These are phyloP conservation scores for Phyto melanocephala DNA, from an alignment of 2,888 invertebrate genomes.

Conservation along the genomic window DNA sequence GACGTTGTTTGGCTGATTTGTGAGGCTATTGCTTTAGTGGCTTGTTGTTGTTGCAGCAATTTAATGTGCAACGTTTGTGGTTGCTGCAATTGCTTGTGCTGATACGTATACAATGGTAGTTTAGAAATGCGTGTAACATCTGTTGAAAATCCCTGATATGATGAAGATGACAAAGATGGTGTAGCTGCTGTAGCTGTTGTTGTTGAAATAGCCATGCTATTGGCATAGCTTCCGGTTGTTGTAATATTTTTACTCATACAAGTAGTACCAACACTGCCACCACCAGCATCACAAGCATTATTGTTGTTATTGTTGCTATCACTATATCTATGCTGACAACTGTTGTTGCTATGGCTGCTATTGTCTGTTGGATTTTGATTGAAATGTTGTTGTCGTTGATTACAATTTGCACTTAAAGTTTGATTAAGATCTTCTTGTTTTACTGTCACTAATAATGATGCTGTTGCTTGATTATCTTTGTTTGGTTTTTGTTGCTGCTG, in stretches of 20 bases:
- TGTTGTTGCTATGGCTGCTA: slow-evolving; percentile 46
- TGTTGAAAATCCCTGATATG: slow-evolving; percentile 64
- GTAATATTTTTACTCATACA: slow-evolving; percentile 27
- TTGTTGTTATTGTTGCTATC: slow-evolving; percentile 36
- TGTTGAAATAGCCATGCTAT: slow-evolving; percentile 29
- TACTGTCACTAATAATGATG: slow-evolving; percentile 62
- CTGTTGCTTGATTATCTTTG: slow-evolving; percentile 62
- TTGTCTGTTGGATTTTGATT: slow-evolving; percentile 67
- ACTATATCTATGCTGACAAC: slow-evolving; percentile 7
- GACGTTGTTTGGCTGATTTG: slow-evolving; percentile 59
- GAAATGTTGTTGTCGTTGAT: slow-evolving; percentile 68
- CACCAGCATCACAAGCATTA: slow-evolving; percentile 14
- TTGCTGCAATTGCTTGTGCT: slow-evolving; percentile 68
- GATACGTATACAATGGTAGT: slow-evolving; percentile 68
- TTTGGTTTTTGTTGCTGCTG: slow-evolving; percentile 58
- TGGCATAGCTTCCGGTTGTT: slow-evolving; percentile 48
- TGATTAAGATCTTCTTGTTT: slow-evolving; percentile 59
- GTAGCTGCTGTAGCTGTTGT: slow-evolving; percentile 34
- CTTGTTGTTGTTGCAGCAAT: slow-evolving; percentile 68
- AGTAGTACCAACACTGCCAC: neutral
- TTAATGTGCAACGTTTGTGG: slow-evolving; percentile 69
- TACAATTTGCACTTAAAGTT: slow-evolving; percentile 65
- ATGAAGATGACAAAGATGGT: slow-evolving; percentile 7
- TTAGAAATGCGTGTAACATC: slow-evolving; percentile 68
- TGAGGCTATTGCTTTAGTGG: slow-evolving; percentile 66